These are phyloP conservation scores for Sympetrum striolatum DNA, from an alignment of 2,888 invertebrate genomes.

Conservation along the genomic window DNA sequence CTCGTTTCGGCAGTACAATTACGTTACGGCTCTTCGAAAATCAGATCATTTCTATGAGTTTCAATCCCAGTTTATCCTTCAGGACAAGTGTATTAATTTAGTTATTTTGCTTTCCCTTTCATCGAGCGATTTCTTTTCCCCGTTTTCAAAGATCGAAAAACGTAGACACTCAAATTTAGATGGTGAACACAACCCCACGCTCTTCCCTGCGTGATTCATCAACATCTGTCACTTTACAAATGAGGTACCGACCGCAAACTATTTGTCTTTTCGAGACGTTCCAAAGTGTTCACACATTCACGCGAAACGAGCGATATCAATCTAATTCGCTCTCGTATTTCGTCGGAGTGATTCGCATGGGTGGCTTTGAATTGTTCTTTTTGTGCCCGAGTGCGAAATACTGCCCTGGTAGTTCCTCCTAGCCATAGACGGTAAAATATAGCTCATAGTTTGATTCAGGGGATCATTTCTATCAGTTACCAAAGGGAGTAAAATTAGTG, in stretches of 20 bases:
- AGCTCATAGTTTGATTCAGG: not conserved
- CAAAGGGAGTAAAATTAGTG: not conserved
- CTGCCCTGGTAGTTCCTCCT: not conserved
- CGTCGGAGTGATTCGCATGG: not conserved
- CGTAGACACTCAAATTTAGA: not conserved
- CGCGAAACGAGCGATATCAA: not conserved
- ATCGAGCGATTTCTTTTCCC: not conserved
- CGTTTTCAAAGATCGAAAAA: not conserved
- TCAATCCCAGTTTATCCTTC: too few relatives aligned
- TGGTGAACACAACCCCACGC: not conserved
- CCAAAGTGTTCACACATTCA: not conserved
- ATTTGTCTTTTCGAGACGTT: not conserved
- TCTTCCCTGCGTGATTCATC: not conserved
- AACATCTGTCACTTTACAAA: not conserved
- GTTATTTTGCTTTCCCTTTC: too few relatives aligned
- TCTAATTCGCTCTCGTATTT: not conserved
- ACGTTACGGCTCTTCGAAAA: too few relatives aligned
- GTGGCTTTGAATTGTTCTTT: not conserved
- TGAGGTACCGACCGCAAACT: not conserved
- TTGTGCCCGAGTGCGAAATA: not conserved
- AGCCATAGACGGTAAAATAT: not conserved
- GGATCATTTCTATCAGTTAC: not conserved
- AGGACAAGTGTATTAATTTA: too few relatives aligned
- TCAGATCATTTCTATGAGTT: too few relatives aligned
- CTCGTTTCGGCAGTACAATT: too few relatives aligned